A percentile compares a stretch with the other conserved stretches of the same genome.
Conservation (phyloP, 2,888 invertebrate genomes). For the Drosophila ustulata region DNA sequence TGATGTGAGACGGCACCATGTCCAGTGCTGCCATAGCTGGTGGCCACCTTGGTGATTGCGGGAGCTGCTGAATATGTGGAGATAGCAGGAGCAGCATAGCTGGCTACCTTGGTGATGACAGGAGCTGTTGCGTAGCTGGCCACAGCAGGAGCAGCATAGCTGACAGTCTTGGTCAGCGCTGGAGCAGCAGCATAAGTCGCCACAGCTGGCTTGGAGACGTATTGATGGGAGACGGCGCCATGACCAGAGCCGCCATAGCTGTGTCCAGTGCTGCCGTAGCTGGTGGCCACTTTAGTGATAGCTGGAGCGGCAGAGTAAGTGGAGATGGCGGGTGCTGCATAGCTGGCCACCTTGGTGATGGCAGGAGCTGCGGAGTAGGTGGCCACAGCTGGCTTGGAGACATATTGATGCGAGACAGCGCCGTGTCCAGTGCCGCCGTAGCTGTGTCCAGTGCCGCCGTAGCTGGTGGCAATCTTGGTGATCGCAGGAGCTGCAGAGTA, state of each 20-base stretch:
- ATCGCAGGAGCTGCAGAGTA: constrained; percentile 22
- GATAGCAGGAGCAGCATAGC: constrained; percentile 10
- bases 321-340: constrained; percentile 52
- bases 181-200: constrained; percentile 50
- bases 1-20: constrained; percentile 69
- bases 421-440: constrained; percentile 59
- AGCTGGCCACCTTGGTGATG: constrained; percentile 48
- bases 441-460: constrained; percentile 50
- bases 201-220: constrained; percentile 41
- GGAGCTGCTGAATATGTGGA: constrained; percentile 62
- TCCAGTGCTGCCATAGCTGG: constrained; percentile 59
- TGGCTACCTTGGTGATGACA: constrained; percentile 26
- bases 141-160: constrained; percentile 4
- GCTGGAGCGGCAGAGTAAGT: constrained; percentile 57
- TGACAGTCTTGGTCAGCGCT: neutral
- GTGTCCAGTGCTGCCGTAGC: constrained; percentile 27
- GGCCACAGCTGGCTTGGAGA: constrained; percentile 48
- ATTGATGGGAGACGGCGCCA: constrained; percentile 67
- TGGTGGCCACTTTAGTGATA: constrained; percentile 56
- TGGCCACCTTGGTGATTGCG: constrained; percentile 32
- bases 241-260: constrained; percentile 29
- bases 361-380: constrained; percentile 30
- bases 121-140: constrained; percentile 51
- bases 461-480: constrained; percentile 60
- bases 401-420: constrained; percentile 70